These are phyloP conservation scores for Fratercula arctica DNA, from an alignment of 2,797 vertebrate species.

Conservation along the genomic window DNA sequence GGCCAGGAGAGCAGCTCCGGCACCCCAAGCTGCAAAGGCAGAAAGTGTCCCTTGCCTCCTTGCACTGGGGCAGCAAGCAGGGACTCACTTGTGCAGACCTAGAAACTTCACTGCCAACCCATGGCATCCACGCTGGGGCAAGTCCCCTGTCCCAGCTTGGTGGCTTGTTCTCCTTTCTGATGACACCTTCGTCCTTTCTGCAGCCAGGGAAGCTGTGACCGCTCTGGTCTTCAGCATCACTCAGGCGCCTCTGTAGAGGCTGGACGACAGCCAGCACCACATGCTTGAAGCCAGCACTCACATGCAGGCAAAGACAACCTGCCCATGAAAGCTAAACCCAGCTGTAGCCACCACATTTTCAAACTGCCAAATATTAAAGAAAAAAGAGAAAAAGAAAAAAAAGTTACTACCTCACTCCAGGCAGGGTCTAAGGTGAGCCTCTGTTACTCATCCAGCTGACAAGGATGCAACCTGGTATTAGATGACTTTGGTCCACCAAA, in stretches of 20 bases:
- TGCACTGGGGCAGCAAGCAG: not conserved
- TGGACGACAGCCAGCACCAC: fast-evolving
- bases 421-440: conserved; percentile 36
- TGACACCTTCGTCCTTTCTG: not conserved
- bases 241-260: not conserved
- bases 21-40: not conserved
- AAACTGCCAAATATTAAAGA: conserved; percentile 6
- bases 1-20: not conserved
- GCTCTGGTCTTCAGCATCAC: not conserved
- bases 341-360: not conserved
- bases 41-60: not conserved
- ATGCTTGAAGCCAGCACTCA: not conserved
- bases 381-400: not conserved
- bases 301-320: not conserved
- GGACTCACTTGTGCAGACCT: not conserved
- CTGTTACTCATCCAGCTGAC: not conserved
- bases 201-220: not conserved
- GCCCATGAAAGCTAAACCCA: not conserved
- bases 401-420: conserved; percentile 70
- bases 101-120: not conserved
- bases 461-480: not conserved
- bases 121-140: fast-evolving
- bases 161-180: not conserved
- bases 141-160: fast-evolving
- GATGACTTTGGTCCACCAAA: not conserved